phyloP scores from a whole-genome alignment of 2,113 vertebrate species.

The Phylloscopus trochiloides region DNA sequence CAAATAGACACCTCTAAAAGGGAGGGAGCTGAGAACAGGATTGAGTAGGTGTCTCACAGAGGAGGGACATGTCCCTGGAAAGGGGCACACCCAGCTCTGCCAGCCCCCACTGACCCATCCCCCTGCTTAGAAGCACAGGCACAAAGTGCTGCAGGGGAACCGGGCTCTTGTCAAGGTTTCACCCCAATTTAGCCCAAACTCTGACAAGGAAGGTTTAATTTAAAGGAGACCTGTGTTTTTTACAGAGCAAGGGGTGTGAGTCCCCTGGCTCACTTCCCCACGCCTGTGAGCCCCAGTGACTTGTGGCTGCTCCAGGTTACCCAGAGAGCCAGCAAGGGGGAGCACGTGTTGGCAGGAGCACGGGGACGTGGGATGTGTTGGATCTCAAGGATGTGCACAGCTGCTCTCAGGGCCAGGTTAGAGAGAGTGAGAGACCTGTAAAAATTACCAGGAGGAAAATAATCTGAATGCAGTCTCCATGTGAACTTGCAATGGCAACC shows the following conservation, averaged over 20 bases:
- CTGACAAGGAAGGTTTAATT: background rate
- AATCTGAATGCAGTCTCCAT: background rate
- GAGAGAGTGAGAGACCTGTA: background rate
- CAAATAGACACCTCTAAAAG: accelerated
- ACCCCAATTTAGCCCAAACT: background rate
- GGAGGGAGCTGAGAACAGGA: background rate
- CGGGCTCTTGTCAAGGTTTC: background rate
- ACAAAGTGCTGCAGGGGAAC: background rate
- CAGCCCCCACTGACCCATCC: accelerated
- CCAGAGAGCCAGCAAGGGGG: background rate
- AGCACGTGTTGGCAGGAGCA: accelerated
- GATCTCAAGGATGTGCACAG: background rate
- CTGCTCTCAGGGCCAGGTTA: background rate
- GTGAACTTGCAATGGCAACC: background rate
- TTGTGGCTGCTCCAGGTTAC: background rate
- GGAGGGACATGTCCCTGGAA: accelerated
- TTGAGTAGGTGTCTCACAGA: accelerated
- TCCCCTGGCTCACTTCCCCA: background rate
- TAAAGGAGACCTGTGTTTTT: background rate
- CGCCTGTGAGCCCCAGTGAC: background rate
- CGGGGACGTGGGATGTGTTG: accelerated
- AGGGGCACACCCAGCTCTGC: background rate
- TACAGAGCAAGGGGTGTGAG: background rate
- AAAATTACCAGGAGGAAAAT: background rate
- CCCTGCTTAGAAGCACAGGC: background rate